Percentiles rank a stretch among this genome's conserved stretches.
Evolutionary conservation across 2,113 vertebrate genomes (phyloP).

Genomic region (Ahaetulla prasina): DNA sequence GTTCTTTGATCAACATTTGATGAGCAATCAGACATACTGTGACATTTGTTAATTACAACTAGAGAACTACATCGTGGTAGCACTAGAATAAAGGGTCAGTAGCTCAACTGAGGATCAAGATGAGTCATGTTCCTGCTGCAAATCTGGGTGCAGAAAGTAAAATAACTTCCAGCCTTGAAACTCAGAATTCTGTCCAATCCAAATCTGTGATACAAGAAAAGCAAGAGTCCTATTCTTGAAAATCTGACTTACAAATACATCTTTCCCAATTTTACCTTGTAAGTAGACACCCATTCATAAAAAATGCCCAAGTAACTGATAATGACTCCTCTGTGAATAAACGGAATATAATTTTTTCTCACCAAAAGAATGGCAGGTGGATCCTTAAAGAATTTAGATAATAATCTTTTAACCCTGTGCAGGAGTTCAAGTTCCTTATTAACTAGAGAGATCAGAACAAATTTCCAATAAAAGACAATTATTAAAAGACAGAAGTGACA

Average conservation of each 20-base stretch:
- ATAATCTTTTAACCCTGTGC: not conserved
- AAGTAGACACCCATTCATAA: not conserved
- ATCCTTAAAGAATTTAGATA: not conserved
- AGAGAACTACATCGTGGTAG: not conserved
- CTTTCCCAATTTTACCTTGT: not conserved
- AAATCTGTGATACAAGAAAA: not conserved
- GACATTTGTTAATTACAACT: not conserved
- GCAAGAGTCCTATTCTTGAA: not conserved
- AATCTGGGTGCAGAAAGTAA: not conserved
- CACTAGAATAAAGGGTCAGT: not conserved
- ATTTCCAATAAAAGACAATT: not conserved
- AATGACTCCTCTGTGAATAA: not conserved
- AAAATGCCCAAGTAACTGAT: not conserved
- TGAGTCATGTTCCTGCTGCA: not conserved
- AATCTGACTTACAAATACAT: not conserved
- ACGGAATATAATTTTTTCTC: not conserved
- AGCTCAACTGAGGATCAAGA: not conserved
- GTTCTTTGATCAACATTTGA: not conserved
- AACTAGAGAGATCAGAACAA: not conserved
- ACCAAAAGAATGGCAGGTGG: not conserved
- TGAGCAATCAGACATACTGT: not conserved
- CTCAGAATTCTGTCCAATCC: not conserved
- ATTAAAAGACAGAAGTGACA: not conserved
- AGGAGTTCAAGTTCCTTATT: not conserved
- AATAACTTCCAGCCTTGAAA: not conserved